Percentiles rank a stretch among this genome's conserved stretches.
Conservation (phyloP, 2,797 vertebrate genomes). For the Lepilemur septentrionalis region DNA sequence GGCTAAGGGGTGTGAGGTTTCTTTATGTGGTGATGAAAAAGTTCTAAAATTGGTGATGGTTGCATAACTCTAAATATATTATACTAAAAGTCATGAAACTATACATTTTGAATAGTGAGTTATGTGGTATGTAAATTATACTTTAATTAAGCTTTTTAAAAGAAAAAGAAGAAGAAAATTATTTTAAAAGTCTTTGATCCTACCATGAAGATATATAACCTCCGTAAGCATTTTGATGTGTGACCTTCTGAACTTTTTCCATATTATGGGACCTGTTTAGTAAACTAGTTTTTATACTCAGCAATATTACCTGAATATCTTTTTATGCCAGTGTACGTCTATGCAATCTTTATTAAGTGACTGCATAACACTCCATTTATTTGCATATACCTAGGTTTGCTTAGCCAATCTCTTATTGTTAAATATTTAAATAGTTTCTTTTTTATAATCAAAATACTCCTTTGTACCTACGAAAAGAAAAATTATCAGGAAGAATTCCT, state of each 20-base stretch:
- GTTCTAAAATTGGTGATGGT: neutral
- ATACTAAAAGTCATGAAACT: neutral
- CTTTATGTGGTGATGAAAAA: neutral
- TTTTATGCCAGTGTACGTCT: neutral
- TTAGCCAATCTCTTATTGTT: neutral
- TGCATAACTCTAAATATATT: neutral
- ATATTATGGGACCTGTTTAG: neutral
- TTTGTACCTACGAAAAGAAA: constrained; percentile 9
- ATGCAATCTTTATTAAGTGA: neutral
- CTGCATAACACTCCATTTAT: neutral
- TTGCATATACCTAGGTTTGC: neutral
- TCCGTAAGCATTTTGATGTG: neutral
- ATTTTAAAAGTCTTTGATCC: neutral
- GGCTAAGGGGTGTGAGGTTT: neutral
- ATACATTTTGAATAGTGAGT: neutral
- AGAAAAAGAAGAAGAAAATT: neutral
- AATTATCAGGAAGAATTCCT: neutral
- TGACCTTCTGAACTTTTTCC: neutral
- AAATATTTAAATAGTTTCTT: neutral
- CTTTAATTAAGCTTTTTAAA: neutral
- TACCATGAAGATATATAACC: neutral
- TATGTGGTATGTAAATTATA: neutral
- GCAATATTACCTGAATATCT: neutral
- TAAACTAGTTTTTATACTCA: neutral
- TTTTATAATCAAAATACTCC: neutral